Percentiles rank a stretch among this genome's conserved stretches.
Conservation (phyloP, 2,888 invertebrate genomes). For the Palloptera scutellata region DNA sequence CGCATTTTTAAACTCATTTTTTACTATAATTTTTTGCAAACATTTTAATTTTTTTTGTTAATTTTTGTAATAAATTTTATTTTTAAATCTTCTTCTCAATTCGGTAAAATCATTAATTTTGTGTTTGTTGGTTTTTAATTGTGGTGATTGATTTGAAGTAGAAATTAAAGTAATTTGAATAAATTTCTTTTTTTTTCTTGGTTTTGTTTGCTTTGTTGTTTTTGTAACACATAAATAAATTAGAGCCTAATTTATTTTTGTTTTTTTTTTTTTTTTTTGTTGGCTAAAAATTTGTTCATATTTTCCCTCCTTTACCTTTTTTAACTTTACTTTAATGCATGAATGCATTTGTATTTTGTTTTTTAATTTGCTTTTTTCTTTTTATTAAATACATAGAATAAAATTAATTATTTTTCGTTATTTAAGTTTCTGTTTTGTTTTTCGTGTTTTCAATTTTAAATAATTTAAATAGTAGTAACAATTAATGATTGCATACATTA, state of each 20-base stretch:
- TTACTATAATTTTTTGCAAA: neutral
- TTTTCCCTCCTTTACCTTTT: no score
- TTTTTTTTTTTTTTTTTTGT: neutral
- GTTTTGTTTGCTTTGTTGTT: conserved; percentile 28
- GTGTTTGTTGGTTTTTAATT: conserved; percentile 33
- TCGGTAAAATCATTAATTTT: no score
- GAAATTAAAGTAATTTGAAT: no score
- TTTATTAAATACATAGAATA: neutral
- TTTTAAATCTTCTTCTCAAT: no score
- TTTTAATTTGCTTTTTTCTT: neutral
- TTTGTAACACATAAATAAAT: conserved; percentile 25
- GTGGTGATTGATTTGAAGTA: no score
- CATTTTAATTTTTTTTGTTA: neutral
- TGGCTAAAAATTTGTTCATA: neutral
- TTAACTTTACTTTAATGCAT: neutral
- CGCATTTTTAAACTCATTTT: conserved; percentile 10
- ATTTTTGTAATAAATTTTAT: conserved; percentile 10
- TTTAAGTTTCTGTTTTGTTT: neutral
- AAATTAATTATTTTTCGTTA: neutral
- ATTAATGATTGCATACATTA: conserved; percentile 22
- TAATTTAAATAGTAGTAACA: conserved; percentile 17
- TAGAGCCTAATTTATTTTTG: neutral
- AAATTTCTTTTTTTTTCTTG: no score
- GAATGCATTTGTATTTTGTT: neutral
- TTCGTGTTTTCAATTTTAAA: neutral